These are phyloP conservation scores for Cyprinus carpio DNA, from an alignment of 2,113 vertebrate genomes.

Conservation along the genomic window DNA sequence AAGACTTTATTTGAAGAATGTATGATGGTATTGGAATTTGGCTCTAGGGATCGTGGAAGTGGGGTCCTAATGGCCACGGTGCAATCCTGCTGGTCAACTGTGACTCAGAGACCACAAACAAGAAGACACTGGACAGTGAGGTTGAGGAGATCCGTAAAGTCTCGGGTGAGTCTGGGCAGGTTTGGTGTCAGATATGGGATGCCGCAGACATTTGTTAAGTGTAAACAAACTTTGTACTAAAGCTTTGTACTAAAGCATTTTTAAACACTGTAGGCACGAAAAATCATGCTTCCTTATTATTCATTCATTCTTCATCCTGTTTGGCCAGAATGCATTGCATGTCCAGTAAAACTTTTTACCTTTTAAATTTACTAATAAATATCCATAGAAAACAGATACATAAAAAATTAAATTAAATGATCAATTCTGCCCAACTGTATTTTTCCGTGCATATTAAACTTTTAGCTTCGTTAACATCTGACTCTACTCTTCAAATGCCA, in stretches of 20 bases:
- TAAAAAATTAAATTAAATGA: neutral
- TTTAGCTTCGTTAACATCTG: neutral
- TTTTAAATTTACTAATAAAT: neutral
- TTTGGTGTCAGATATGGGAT: too few species aligned
- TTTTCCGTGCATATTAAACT: neutral
- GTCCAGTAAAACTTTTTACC: neutral
- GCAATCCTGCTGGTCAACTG: conserved; percentile 93
- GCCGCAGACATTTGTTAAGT: neutral
- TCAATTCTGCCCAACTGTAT: neutral
- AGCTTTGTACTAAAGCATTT: neutral
- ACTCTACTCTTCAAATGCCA: neutral
- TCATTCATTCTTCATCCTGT: neutral
- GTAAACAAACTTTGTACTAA: conserved; percentile 4
- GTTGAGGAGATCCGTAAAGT: conserved; percentile 49
- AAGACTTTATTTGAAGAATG: neutral
- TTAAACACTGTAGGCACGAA: neutral
- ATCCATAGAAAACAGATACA: neutral
- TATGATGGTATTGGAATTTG: neutral
- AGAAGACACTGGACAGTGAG: conserved; percentile 61
- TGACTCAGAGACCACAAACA: conserved; percentile 75
- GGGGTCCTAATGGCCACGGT: conserved; percentile 88
- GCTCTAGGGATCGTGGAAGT: conserved; percentile 84
- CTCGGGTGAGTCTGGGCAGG: conserved; percentile 63
- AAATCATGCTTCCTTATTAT: neutral
- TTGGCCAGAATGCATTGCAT: neutral